Base-by-base conservation (phyloP, 2,888 invertebrate genomes). In the Pasiphila rectangulata region DNA sequence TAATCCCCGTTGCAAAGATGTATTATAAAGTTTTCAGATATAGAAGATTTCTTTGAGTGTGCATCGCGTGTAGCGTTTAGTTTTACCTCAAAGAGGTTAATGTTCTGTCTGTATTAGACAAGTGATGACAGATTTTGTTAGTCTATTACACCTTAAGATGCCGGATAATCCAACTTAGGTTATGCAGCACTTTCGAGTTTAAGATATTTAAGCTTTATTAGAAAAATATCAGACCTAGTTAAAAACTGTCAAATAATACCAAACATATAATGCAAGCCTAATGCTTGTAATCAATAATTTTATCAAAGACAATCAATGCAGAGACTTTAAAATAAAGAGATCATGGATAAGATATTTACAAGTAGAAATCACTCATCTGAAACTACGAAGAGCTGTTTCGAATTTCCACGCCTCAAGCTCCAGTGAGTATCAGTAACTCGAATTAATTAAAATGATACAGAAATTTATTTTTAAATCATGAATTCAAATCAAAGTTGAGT, bases 401-500 rank as follows among this genome's bases (percentile, higher is more conserved):
- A 37, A 47, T 46, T 39, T 19, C 30, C 12, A 23, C 34, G 20
- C 13, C 24, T 37, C 16, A 42, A 32, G 20, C 30, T 30, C 20
- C 13, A 24, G 9, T 42, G 48, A 43, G 48, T 50, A 37, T 46
- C 44, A 51, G 47, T 37, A 23, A 44, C 40, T 47, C 46, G 25
- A 56, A 49, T 56, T 56, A 56, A 58, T 58, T 56, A 58, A 56
- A 56, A 47, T 45, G 50, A 45, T 46, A 46, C 53, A 51, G 38
- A 54, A 56, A 45, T 58, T 57, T 49, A n/a, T n/a, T n/a, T 54
- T 52, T 56, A 54, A 54, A 54, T 52, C 56, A 56, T 52, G 46
- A 58, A 58, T 56, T 54, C 52, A 44, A 58, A 58, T 56, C 58
- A 58, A 58, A 56, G 54, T 56, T 54, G 56, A 58, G 56, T 58